These are phyloP conservation scores for Tetranychus truncatus DNA, from an alignment of 2,888 invertebrate genomes.

Conservation along the genomic window DNA sequence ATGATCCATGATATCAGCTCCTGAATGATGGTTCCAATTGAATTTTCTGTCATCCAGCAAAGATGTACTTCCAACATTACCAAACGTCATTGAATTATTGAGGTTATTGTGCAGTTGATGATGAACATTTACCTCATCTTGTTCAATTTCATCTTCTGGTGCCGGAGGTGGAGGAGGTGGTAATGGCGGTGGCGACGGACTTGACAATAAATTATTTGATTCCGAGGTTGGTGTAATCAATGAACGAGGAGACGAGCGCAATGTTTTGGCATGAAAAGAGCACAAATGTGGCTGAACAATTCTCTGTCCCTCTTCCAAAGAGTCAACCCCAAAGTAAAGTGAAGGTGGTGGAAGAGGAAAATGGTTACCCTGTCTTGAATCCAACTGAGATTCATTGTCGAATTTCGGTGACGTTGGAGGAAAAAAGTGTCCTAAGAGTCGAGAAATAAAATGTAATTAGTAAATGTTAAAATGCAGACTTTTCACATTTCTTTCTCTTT, in stretches of 20 bases:
- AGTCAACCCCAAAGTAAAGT: slow-evolving; percentile 4
- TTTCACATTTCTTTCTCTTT: no score
- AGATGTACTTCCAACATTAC: no score
- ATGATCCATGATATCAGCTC: no score
- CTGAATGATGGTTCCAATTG: no score
- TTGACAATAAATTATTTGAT: slow-evolving; percentile 4
- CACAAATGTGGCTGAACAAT: background rate
- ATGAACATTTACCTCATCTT: background rate
- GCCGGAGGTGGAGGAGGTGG: background rate
- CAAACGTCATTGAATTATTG: background rate
- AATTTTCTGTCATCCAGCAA: no score
- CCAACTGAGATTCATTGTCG: background rate
- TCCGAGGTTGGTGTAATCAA: background rate
- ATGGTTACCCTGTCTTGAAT: background rate
- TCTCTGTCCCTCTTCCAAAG: background rate
- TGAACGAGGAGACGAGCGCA: background rate
- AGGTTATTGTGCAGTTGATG: background rate
- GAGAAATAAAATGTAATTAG: background rate
- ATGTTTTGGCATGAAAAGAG: background rate
- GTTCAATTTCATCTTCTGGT: background rate
- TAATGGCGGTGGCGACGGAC: background rate
- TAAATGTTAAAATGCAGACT: no score
- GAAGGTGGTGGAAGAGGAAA: slow-evolving; percentile 22
- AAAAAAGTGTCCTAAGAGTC: background rate
- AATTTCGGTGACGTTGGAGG: background rate